Evolutionary conservation across 1,140 invertebrate species (phyloP), one percentile per base, ranked within the genome.

Genomic region (Plectrocnemia conspersa): DNA sequence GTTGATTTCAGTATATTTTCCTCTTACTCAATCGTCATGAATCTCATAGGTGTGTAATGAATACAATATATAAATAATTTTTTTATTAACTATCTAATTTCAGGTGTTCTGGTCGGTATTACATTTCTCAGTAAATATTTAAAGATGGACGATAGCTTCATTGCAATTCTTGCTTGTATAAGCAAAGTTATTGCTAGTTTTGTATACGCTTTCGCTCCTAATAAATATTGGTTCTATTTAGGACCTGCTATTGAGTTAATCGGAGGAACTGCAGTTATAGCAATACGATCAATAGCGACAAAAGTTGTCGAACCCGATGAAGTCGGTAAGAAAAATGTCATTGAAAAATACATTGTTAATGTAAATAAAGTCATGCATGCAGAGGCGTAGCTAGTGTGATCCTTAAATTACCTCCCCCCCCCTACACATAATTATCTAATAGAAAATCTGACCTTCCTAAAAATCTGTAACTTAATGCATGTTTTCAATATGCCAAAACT

Each of bases 271-370:
- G 76, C 75, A 23, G 65, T 70, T 3, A 77, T 79, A 6, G 74
- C 74, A 2, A 71, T 80, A n/a, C 68, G 79, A 53, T 79, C 79
- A 3, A 61, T 81, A 45, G 77, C 76, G 1, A 80, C 80, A 1
- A 81, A 82, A 67, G 65, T 79, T 2, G 77, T 80, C 1, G 64
- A 71, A 6, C 64, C 67, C 18, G 70, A 77, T 45, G 71, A 79
- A 68, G 65, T 74, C 52, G 73, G 72, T 74, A 56, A 63, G 66
- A n/a, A n/a, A n/a, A n/a, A n/a, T n/a, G n/a, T n/a, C n/a, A n/a
- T n/a, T n/a, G n/a, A n/a, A n/a, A 19, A 52, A 52, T 16, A 3
- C 11, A 27, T 19, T 46, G 10, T 25, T 32, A 21, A 44, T 27
- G 19, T 4, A 22, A 23, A n/a, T 45, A 35, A 35, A 6, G 13